These are phyloP conservation scores for Calephelis nemesis DNA, from an alignment of 1,140 invertebrate genomes.

Conservation along the genomic window DNA sequence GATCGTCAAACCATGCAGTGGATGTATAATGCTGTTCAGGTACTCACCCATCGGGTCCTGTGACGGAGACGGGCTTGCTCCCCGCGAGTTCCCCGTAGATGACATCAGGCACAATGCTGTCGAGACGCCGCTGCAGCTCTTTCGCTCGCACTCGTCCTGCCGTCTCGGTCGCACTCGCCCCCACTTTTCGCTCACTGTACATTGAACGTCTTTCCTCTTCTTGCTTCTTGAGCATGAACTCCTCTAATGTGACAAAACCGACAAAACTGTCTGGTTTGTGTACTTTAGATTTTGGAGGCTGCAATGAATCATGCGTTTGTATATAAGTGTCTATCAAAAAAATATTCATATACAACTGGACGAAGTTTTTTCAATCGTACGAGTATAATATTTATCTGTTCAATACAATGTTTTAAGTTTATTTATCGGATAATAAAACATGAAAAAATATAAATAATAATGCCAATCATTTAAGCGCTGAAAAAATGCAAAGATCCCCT, in stretches of 20 bases:
- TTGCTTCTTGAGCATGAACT: slow-evolving; percentile 86
- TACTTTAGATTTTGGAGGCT: slow-evolving; percentile 43
- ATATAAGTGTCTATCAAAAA: not conserved
- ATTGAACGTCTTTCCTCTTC: slow-evolving; percentile 84
- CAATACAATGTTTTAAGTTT: no score
- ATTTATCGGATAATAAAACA: no score
- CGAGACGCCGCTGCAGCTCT: slow-evolving; percentile 54
- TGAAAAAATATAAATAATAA: no score
- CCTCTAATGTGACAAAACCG: slow-evolving; percentile 82
- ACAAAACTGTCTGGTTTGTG: slow-evolving; percentile 48
- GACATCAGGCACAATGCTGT: slow-evolving; percentile 79
- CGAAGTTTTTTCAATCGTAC: no score
- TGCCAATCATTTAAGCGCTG: no score
- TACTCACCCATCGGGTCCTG: slow-evolving; percentile 38
- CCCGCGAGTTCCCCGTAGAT: slow-evolving; percentile 71
- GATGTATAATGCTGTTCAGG: not conserved
- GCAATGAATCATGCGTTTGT: not conserved
- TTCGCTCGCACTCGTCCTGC: slow-evolving; percentile 7
- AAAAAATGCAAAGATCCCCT: no score
- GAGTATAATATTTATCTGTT: no score
- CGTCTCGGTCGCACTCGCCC: slow-evolving; percentile 17
- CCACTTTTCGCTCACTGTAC: slow-evolving; percentile 65
- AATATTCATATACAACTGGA: no score
- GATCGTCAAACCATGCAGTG: no score
- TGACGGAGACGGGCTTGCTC: slow-evolving; percentile 34